Evolutionary conservation across 2,888 invertebrate genomes (phyloP).

Genomic region (Buathra laborator): DNA sequence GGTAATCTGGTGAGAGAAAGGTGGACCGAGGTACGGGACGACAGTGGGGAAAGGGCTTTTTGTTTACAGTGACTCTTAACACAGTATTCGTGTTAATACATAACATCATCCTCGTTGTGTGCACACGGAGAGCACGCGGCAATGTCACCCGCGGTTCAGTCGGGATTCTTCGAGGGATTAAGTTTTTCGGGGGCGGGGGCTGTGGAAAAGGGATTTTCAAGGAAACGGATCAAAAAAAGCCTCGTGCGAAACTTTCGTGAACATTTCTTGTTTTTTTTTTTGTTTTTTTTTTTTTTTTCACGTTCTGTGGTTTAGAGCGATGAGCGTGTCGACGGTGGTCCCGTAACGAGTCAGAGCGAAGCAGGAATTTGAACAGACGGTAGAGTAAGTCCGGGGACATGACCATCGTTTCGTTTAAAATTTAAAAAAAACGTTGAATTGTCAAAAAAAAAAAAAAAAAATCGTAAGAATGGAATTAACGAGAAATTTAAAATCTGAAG

Average conservation of each 20-base stretch:
- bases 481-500: too few relatives aligned
- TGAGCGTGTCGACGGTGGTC: conserved; percentile 33
- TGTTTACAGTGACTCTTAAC: conserved; percentile 44
- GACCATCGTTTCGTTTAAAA: neutral
- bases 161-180: conserved; percentile 31
- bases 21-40: neutral
- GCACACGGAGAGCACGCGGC: conserved; percentile 59
- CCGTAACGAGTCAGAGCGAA: conserved; percentile 57
- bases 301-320: conserved; percentile 43
- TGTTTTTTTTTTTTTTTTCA: neutral
- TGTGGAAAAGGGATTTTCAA: conserved; percentile 7
- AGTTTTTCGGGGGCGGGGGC: conserved; percentile 9
- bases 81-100: conserved; percentile 44
- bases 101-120: conserved; percentile 40
- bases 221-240: conserved; percentile 55
- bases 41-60: conserved; percentile 45
- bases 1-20: neutral
- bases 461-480: too few relatives aligned
- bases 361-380: conserved; percentile 22
- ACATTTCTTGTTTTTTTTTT: conserved; percentile 2
- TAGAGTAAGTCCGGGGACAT: conserved; percentile 50
- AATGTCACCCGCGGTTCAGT: conserved; percentile 66
- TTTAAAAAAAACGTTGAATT: too few relatives aligned
- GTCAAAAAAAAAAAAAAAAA: too few relatives aligned
- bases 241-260: conserved; percentile 60